Base-by-base conservation (phyloP, 2,888 invertebrate genomes). In the Microctonus aethiopoides region DNA sequence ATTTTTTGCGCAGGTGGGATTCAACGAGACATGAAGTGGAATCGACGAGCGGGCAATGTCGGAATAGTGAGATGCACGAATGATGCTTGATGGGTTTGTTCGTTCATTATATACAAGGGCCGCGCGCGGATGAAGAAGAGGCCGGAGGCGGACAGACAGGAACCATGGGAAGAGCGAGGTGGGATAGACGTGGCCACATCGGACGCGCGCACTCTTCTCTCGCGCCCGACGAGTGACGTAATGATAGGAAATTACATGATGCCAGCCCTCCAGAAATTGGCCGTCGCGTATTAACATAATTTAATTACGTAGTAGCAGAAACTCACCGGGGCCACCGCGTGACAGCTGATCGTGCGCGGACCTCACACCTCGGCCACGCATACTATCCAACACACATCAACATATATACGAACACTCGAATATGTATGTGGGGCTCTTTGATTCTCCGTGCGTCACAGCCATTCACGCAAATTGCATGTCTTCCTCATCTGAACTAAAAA, bases 251-350 rank as follows among this genome's bases (percentile, higher is more conserved):
- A 73, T 72, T 71, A 75, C 73, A 73, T 68, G 71, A 69, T 73
- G 75, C 71, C 62, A 67, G 72, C 70, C 71, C 68, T 70, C 70
- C 73, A 71, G 70, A 73, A 73, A 73, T 73, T 73, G 73, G 68
- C 72, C 67, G 68, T 70, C 69, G 67, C 51, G 69, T 76, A 79
- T 78, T 76, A 76, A 72, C 74, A 74, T 71, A 76, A 76, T 78
- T 79, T 79, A 79, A 80, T 80, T 78, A 75, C 78, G 72, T 74
- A 76, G 74, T 74, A 74, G 70, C 74, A 72, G 68, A 74, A 70
- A 74, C 70, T 73, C 46, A 46, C 73, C 71, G 72, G 74, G 66
- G 74, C 71, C 72, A 46, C 72, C 68, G 61, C 72, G 64, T 67
- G 72, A 72, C 72, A 72, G 65, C 65, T 65, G 65, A 61, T 61